A percentile compares a stretch with the other conserved stretches of the same genome.
phyloP scores from a whole-genome alignment of 2,888 invertebrate genomes.

The Timema cristinae region DNA sequence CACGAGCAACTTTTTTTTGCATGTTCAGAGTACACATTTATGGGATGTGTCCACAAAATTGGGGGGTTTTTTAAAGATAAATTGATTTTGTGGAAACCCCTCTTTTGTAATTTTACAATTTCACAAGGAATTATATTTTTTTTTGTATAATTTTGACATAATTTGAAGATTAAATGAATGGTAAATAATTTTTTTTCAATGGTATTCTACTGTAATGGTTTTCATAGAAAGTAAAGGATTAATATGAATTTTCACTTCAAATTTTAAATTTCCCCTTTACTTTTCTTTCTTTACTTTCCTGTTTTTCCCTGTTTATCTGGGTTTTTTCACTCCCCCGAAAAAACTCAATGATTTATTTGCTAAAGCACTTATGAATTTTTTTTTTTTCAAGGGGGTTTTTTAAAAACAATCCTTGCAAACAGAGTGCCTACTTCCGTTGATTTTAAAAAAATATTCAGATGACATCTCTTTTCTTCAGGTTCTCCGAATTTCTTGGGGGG shows the following conservation, averaged over 20 bases:
- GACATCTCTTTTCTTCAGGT: no score
- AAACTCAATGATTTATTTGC: no score
- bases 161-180: neutral
- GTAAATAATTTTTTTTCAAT: neutral
- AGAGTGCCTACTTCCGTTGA: no score
- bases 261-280: no score
- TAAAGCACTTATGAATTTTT: no score
- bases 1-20: neutral
- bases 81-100: neutral
- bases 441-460: no score
- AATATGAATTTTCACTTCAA: neutral
- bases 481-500: no score
- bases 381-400: no score
- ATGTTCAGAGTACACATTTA: neutral
- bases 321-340: no score
- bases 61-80: neutral
- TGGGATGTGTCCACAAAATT: neutral
- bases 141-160: neutral
- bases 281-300: no score
- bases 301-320: no score
- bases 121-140: neutral
- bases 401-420: no score
- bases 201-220: conserved; percentile 1
- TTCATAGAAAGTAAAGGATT: conserved; percentile 4
- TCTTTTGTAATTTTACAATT: neutral